Conservation (phyloP, 2,888 invertebrate species). For the Fragum whitleyi region DNA sequence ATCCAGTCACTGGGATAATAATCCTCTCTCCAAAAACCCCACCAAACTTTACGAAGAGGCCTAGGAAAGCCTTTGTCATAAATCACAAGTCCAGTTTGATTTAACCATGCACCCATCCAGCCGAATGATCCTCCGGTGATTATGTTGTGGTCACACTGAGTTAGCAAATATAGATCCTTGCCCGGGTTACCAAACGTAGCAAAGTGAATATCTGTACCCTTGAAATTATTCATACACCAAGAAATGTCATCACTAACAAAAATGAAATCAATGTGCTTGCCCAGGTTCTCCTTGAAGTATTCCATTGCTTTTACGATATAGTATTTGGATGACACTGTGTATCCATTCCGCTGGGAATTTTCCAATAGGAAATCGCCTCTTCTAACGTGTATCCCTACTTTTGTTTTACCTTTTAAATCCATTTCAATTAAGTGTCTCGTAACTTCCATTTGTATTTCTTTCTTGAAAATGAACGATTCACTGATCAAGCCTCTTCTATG, state of each 20-base stretch:
- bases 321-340: not conserved
- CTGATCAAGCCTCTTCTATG: not conserved
- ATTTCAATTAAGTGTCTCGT: not conserved
- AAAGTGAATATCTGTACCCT: not conserved
- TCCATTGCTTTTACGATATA: not conserved
- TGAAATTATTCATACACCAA: constrained; percentile 3
- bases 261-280: not conserved
- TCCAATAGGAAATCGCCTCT: not conserved
- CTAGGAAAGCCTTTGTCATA: not conserved
- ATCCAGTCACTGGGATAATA: too few relatives aligned
- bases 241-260: not conserved
- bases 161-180: not conserved
- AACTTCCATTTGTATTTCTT: not conserved
- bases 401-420: not conserved
- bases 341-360: not conserved
- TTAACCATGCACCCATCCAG: constrained; percentile 17
- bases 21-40: too few relatives aligned
- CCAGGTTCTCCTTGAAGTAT: not conserved
- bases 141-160: not conserved
- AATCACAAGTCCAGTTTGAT: not conserved
- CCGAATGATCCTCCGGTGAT: not conserved
- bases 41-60: too few relatives aligned
- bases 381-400: constrained; percentile 3
- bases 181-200: not conserved
- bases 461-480: not conserved